Evolutionary conservation across 2,113 vertebrate genomes (phyloP).

Genomic region (Tragelaphus buxtoni): DNA sequence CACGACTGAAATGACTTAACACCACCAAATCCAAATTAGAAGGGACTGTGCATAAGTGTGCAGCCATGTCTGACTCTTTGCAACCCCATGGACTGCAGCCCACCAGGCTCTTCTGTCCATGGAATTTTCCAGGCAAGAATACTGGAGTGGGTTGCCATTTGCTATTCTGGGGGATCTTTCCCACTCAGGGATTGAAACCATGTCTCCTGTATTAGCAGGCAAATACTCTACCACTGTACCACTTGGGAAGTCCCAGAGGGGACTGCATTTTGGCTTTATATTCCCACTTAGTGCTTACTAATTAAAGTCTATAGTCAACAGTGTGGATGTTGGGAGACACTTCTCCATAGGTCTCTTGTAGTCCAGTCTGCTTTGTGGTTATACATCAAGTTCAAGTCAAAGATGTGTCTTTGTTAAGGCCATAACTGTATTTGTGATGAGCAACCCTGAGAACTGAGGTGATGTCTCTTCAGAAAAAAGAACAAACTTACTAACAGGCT

Average conservation of each 20-base stretch:
- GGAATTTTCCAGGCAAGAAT: not conserved
- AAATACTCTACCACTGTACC: not conserved
- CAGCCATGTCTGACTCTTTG: not conserved
- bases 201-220: not conserved
- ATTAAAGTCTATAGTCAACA: not conserved
- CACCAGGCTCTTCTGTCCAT: not conserved
- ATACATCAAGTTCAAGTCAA: not conserved
- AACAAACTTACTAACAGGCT: not conserved
- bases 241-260: not conserved
- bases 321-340: not conserved
- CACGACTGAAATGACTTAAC: not conserved
- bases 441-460: not conserved
- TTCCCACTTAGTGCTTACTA: not conserved
- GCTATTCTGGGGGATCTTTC: not conserved
- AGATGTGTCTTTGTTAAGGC: not conserved
- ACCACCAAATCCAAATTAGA: not conserved
- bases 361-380: not conserved
- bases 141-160: not conserved
- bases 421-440: not conserved
- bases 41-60: not conserved
- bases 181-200: not conserved
- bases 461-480: not conserved
- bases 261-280: not conserved
- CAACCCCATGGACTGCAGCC: not conserved
- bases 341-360: not conserved